Evolutionary conservation across 2,888 invertebrate genomes (phyloP), one percentile per base, ranked within the genome.

Genomic region (Villa cingulata): DNA sequence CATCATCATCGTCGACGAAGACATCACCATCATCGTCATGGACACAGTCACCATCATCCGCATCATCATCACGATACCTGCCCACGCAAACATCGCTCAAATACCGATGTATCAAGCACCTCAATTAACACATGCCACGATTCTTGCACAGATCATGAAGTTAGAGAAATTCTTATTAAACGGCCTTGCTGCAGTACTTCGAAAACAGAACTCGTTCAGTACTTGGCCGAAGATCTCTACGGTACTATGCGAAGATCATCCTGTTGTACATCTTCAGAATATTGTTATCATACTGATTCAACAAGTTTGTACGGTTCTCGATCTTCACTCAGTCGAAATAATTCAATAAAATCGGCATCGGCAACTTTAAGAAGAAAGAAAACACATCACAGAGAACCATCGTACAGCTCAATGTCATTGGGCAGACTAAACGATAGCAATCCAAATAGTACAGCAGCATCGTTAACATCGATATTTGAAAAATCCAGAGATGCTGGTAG

Each of bases 201-300:
- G 3, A 64, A 68, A 50, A 65, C 68, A 1, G 67, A 67, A 47
- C 51, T 67, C 32, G 67, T 68, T 2, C 68, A 68, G 47, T 68
- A 66, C 46, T 68, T 68, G 47, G 65, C 66, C 36, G 67, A 68
- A 50, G 67, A 68, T 49, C 54, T 68, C 1, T 68, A 68, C 29
- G 68, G 66, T 17, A 58, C 64, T 0, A 62, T 63, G 7, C 45
- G 45, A 27, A 55, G 66, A 2, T 64, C 65, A 32, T 66, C 66
- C n/a, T 68, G 68, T 43, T 68, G 68, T 54, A 68, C 68, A 37
- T 66, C 68, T n/a, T 68, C 67, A 3, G 68, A 68, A 42, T 68
- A 68, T 48, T 68, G 68, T 54, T 68, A 68, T 43, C 68, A 68
- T 52, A 68, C 68, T 2, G 68, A 68, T 50, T 68, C 68, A 2